phyloP scores from a whole-genome alignment of 2,113 vertebrate genomes.

The Athene cunicularia region DNA sequence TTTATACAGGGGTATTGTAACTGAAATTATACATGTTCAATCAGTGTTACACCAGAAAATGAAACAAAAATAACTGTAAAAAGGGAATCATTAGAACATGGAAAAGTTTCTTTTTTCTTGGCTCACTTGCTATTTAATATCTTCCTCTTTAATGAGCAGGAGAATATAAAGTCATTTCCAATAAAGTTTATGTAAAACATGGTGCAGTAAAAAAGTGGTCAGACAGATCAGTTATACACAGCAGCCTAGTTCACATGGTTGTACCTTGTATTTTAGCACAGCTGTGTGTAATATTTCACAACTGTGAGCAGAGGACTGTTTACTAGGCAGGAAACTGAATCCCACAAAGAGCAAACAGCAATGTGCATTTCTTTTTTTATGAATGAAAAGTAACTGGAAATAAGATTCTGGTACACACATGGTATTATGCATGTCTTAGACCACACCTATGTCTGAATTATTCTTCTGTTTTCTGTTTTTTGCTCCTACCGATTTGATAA shows the following conservation, averaged over 20 bases:
- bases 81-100: not conserved
- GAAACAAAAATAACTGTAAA: not conserved
- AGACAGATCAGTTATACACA: not conserved
- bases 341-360: not conserved
- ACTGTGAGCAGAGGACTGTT: not conserved
- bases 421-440: not conserved
- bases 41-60: not conserved
- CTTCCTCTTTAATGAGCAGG: not conserved
- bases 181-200: not conserved
- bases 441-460: not conserved
- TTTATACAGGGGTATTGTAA: not conserved
- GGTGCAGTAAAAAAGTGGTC: not conserved
- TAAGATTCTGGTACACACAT: not conserved
- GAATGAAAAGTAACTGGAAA: not conserved
- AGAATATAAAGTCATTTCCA: not conserved
- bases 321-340: not conserved
- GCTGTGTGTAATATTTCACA: not conserved
- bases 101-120: not conserved
- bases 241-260: not conserved
- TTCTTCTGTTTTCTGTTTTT: not conserved
- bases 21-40: not conserved
- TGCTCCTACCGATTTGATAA: not conserved
- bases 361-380: not conserved
- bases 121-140: not conserved
- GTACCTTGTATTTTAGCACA: not conserved